Percentiles rank a stretch among this genome's conserved stretches.
These are phyloP conservation scores for Cassiopea andromeda DNA, from an alignment of 30 jellyfish, hydroid and myxozoan genomes.

Conservation along the genomic window DNA sequence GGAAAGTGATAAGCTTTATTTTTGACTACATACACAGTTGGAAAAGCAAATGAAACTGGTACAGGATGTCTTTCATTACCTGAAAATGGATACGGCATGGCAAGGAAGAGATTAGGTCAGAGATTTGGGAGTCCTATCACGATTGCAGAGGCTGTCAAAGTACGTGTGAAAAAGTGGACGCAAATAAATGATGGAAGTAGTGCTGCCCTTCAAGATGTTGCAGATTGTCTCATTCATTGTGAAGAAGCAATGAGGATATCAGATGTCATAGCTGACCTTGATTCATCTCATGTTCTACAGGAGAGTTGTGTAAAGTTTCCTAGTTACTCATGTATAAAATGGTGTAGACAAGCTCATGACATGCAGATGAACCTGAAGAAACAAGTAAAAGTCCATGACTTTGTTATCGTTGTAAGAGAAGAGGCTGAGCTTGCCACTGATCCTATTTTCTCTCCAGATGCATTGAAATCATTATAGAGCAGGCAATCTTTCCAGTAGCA, in stretches of 20 bases:
- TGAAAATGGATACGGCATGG: constrained; percentile 20
- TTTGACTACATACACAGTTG: constrained; percentile 15
- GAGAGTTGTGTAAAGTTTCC: constrained; percentile 18
- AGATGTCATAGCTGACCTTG: constrained; percentile 5
- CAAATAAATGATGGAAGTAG: constrained; percentile 20
- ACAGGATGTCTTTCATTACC: constrained; percentile 23
- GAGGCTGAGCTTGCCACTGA: constrained; percentile 50
- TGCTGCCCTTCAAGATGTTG: constrained; percentile 9
- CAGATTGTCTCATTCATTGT: constrained; percentile 34
- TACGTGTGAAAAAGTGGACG: constrained; percentile 1
- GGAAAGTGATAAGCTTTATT: constrained; percentile 16
- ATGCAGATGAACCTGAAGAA: neutral
- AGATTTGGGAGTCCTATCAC: constrained; percentile 25
- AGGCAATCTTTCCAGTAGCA: neutral
- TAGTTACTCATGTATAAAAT: constrained; percentile 8
- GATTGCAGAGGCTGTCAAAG: constrained; percentile 11
- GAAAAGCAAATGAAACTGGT: constrained; percentile 25
- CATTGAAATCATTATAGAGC: constrained; percentile 2
- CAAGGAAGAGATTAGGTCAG: constrained; percentile 22
- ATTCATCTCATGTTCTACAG: neutral
- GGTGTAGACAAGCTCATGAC: constrained; percentile 45
- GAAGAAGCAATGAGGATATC: constrained; percentile 11
- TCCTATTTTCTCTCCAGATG: constrained; percentile 30
- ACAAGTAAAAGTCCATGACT: neutral
- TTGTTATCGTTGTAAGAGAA: constrained; percentile 2